Evolutionary conservation across 1,140 invertebrate genomes (phyloP), one percentile per base, ranked within the genome.

Genomic region (Macrobrachium nipponense): DNA sequence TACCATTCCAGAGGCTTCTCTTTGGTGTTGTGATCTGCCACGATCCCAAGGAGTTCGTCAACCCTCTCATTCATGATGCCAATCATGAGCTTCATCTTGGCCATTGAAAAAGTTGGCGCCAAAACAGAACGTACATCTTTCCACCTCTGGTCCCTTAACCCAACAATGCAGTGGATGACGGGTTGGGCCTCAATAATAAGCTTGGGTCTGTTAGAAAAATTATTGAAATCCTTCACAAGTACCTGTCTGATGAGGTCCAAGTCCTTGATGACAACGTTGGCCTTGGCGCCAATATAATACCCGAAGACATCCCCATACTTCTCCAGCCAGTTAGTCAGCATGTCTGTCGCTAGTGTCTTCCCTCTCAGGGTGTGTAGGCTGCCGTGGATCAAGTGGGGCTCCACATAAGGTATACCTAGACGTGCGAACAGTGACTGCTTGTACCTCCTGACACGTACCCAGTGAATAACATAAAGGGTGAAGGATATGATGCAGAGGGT

Each of bases 101-200:
- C 87, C 10, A 91, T 89, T 58, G 92, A 92, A 87, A 93, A 93
- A 0, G 92, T 92, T 23, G 93, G 92, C 51, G 92, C 92, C 36
- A 93, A 90, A n/a, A 92, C 90, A 8, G 89, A 90, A 15, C 93
- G 87, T 6, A 93, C 91, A 23, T 92, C 90, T 82, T 93, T 93
- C 93, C 93, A 93, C 51, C 91, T 81, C 20, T 90, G 88, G 79
- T 90, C 91, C 36, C 89, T 84, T 3, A 92, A 61, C 8, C 88
- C 90, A 0, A 90, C 90, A 5, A 92, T 17, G 3, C 91, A 89
- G 61, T 90, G 87, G 18, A 88, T 87, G 4, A 91, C 84, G 27
- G 91, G 91, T 27, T 89, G 84, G 0, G 89, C 88, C 36, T 90
- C 87, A 5, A 92, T 87, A 17, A 89, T 80, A n/a, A 91, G 80